Evolutionary conservation across 2,888 invertebrate genomes (phyloP).

Genomic region (Anthrax anthrax): DNA sequence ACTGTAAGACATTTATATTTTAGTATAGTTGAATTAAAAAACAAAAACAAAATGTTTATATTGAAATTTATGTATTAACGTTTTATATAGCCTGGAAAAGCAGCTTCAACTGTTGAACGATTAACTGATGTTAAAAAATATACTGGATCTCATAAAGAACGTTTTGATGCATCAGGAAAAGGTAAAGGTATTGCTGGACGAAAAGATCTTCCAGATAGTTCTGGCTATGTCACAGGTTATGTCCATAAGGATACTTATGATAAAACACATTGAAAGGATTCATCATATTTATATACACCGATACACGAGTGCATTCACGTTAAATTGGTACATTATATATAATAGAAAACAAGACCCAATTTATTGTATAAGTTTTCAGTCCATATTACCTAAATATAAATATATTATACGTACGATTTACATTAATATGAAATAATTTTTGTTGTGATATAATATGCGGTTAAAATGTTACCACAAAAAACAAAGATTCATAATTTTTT

Average conservation of each 20-base stretch:
- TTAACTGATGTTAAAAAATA: constrained; percentile 77
- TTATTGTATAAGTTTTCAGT: too few species aligned
- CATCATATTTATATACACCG: too few species aligned
- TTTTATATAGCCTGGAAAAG: constrained; percentile 28
- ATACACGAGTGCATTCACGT: too few species aligned
- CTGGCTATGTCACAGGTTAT: constrained; percentile 74
- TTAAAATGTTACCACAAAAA: too few species aligned
- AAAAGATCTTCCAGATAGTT: constrained; percentile 55
- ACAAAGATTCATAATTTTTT: too few species aligned
- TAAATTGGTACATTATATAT: too few species aligned
- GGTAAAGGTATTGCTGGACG: constrained; percentile 76
- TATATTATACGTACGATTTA: too few species aligned
- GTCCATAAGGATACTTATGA: constrained; percentile 68
- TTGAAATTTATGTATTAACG: background rate
- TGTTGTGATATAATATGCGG: too few species aligned
- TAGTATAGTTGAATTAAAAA: background rate
- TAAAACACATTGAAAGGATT: constrained; percentile 37
- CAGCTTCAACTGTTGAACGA: constrained; percentile 42
- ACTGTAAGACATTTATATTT: constrained; percentile 24
- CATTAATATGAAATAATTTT: too few species aligned
- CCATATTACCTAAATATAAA: too few species aligned
- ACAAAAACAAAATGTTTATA: too few species aligned
- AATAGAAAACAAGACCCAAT: too few species aligned
- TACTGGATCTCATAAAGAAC: constrained; percentile 75
- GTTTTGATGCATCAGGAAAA: constrained; percentile 74